A percentile compares a stretch with the other conserved stretches of the same genome.
phyloP scores from a whole-genome alignment of 1,140 invertebrate genomes.

The Solen grandis region DNA sequence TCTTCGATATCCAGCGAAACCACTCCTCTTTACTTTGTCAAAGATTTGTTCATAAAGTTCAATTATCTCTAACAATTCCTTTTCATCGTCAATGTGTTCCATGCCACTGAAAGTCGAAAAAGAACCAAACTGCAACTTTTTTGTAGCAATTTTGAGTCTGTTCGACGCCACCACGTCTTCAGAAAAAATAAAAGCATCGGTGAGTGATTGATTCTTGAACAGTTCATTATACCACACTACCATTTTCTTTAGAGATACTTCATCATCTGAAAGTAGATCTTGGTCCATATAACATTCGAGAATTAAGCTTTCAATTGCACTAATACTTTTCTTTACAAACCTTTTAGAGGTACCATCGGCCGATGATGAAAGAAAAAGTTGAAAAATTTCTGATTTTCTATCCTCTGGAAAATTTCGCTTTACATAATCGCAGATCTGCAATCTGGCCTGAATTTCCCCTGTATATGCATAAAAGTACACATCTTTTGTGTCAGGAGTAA shows the following conservation, averaged over 20 bases:
- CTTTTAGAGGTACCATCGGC: slow-evolving; percentile 7
- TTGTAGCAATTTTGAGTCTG: slow-evolving; percentile 52
- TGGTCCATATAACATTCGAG: slow-evolving; percentile 51
- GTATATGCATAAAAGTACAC: slow-evolving; percentile 48
- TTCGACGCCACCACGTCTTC: slow-evolving; percentile 28
- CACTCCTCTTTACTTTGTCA: slow-evolving; percentile 12
- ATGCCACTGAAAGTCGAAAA: slow-evolving; percentile 27
- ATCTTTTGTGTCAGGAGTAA: slow-evolving; percentile 55
- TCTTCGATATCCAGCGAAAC: slow-evolving; percentile 18
- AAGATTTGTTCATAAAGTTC: slow-evolving; percentile 57
- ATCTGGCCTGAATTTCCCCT: slow-evolving; percentile 54
- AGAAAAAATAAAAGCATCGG: not conserved
- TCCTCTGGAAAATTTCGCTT: slow-evolving; percentile 28
- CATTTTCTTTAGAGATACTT: slow-evolving; percentile 13
- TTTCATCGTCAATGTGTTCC: slow-evolving; percentile 34
- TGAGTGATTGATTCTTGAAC: slow-evolving; percentile 30
- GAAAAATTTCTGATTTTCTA: not conserved
- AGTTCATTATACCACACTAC: slow-evolving; percentile 54
- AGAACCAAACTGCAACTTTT: slow-evolving; percentile 47
- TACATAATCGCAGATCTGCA: slow-evolving; percentile 59
- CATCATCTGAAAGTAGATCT: slow-evolving; percentile 39
- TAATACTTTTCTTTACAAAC: slow-evolving; percentile 50
- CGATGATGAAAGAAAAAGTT: slow-evolving; percentile 22
- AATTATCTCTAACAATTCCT: slow-evolving; percentile 50
- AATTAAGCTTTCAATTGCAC: slow-evolving; percentile 49